Evolutionary conservation across 2,888 invertebrate species (phyloP), one percentile per base, ranked within the genome.

Genomic region (Girardia tigrina): DNA sequence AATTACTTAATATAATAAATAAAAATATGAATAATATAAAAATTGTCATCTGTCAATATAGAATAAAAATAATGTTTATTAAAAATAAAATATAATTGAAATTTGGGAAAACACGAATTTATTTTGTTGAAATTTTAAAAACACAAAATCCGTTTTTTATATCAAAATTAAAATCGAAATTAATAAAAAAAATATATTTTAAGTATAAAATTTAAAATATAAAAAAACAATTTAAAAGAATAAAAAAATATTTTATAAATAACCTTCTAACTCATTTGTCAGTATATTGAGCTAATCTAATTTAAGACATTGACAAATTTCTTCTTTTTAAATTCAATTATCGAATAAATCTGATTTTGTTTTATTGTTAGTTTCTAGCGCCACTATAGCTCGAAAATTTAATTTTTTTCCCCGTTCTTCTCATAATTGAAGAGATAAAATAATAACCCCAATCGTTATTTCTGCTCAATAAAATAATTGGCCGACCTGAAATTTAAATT

Each of bases 281-380:
- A 56, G 56, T 56, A 56, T 56, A 56, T 20, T 20, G 56, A 56
- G 56, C 56, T 56, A 56, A 56, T 56, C 56, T 56, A 56, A 56
- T 56, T 56, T 56, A 56, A 56, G 56, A 56, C 56, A 56, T 56
- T 56, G 56, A 56, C 56, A 56, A 56, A 56, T 56, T 56, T 56
- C 56, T 56, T 56, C 56, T 56, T 56, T 56, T 56, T 56, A 56
- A 56, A 56, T 56, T 56, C 56, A 56, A 56, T 56, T 56, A 56
- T 56, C 56, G 56, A 56, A 56, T 56, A 56, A 56, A 56, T 56
- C 56, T 56, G 56, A 56, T 56, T 56, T 56, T 56, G 56, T 56
- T 56, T 56, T 56, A 56, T 56, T 56, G 56, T 56, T 56, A 56
- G 56, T 56, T 56, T 56, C 56, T 56, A 56, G 56, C 56, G 56